These are phyloP conservation scores for Nanorana parkeri DNA, from an alignment of 2,113 vertebrate genomes.

Conservation along the genomic window DNA sequence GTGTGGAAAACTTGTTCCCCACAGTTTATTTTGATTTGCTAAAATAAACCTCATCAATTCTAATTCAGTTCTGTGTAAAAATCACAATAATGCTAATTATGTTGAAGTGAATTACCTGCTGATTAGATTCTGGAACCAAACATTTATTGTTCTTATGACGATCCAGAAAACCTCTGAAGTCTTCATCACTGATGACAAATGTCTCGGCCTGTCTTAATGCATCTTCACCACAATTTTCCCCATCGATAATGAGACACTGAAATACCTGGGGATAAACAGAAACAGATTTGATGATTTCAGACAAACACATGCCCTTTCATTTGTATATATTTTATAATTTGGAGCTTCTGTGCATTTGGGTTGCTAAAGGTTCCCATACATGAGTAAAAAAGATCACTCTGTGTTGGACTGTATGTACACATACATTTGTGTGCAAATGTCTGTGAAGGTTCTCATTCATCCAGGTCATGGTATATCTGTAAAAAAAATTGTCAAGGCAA, in stretches of 20 bases:
- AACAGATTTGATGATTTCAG: background rate
- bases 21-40: no score
- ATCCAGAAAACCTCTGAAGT: slow-evolving; percentile 85
- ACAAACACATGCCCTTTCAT: background rate
- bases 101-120: slow-evolving; percentile 78
- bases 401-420: no score
- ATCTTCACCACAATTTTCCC: slow-evolving; percentile 85
- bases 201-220: slow-evolving; percentile 86
- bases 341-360: no score
- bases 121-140: slow-evolving; percentile 91
- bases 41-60: no score
- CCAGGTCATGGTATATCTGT: no score
- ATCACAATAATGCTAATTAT: background rate
- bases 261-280: slow-evolving; percentile 78
- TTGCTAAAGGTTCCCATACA: no score
- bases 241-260: slow-evolving; percentile 91
- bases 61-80: background rate
- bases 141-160: slow-evolving; percentile 81
- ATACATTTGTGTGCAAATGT: no score
- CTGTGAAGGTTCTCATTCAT: no score
- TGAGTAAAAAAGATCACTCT: no score
- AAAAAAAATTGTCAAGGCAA: no score
- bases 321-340: background rate
- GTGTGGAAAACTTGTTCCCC: no score
- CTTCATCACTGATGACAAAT: slow-evolving; percentile 82